A percentile compares a stretch with the other conserved stretches of the same genome.
These are phyloP conservation scores for Dorcus hopei DNA, from an alignment of 2,888 invertebrate genomes.

Conservation along the genomic window DNA sequence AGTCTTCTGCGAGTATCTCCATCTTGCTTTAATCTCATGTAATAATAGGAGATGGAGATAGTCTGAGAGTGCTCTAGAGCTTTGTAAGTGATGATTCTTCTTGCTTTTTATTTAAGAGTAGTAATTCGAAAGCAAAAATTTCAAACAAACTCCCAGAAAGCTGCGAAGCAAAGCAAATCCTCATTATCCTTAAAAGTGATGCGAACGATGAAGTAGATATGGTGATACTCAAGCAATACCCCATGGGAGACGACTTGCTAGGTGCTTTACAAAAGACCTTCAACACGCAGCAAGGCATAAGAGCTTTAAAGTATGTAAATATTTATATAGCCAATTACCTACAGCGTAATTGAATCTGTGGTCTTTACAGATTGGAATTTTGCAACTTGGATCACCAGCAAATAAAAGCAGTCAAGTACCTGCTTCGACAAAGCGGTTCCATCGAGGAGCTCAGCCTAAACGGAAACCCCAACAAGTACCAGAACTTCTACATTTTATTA, in stretches of 20 bases:
- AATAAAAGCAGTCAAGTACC: slow-evolving; percentile 33
- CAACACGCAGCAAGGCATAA: slow-evolving; percentile 13
- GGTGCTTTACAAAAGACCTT: slow-evolving; percentile 20
- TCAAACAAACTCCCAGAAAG: too few species aligned
- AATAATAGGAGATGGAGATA: too few species aligned
- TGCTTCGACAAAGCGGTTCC: slow-evolving; percentile 30
- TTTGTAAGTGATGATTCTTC: too few species aligned
- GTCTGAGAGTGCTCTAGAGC: too few species aligned
- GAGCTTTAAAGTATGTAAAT: slow-evolving; percentile 16
- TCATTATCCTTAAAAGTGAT: slow-evolving; percentile 2
- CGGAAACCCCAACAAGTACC: slow-evolving; percentile 40
- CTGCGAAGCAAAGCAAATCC: background rate
- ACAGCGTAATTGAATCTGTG: background rate
- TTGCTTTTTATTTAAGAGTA: too few species aligned
- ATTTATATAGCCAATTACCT: background rate
- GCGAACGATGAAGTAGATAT: slow-evolving; percentile 3
- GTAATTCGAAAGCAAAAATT: too few species aligned
- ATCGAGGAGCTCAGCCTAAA: slow-evolving; percentile 41
- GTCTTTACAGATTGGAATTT: slow-evolving; percentile 36
- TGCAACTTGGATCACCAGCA: slow-evolving; percentile 39
- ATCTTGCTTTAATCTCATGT: too few species aligned
- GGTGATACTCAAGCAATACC: slow-evolving; percentile 21
- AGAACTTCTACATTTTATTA: slow-evolving; percentile 40
- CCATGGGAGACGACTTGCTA: slow-evolving; percentile 17
- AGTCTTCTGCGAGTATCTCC: too few species aligned